phyloP scores from a whole-genome alignment of 1,140 invertebrate species.

The Drosophila sp. region DNA sequence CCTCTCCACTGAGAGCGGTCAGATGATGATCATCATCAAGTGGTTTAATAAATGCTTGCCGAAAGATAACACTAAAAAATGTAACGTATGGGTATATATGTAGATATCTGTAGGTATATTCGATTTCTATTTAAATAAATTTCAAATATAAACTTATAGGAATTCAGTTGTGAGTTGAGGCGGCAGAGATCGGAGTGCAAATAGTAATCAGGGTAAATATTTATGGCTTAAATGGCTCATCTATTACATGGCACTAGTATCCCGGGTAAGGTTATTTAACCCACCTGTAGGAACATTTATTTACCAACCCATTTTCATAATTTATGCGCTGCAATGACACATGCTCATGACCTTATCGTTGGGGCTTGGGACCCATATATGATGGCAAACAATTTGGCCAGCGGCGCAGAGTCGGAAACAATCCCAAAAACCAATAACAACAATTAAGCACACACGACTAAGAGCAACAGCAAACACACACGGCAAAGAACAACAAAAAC shows the following conservation, averaged over 20 bases:
- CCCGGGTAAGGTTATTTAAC: conserved; percentile 4
- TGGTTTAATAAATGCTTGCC: no score
- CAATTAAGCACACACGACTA: conserved; percentile 65
- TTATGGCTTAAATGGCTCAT: conserved; percentile 14
- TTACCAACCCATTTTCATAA: conserved; percentile 53
- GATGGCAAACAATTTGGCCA: conserved; percentile 44
- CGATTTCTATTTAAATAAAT: no score
- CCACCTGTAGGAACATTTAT: conserved; percentile 47
- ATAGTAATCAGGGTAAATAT: conserved; percentile 7
- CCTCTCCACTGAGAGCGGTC: no score
- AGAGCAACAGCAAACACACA: conserved; percentile 35
- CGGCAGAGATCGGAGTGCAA: background rate
- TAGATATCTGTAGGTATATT: no score
- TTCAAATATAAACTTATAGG: no score
- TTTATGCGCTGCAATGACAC: conserved; percentile 79
- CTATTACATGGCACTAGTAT: conserved; percentile 6
- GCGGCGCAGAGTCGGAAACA: conserved; percentile 45
- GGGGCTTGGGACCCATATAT: conserved; percentile 22
- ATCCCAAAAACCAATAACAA: conserved; percentile 71
- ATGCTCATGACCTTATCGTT: conserved; percentile 80
- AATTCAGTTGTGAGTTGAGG: no score
- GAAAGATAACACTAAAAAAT: no score
- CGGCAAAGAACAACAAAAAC: conserved; percentile 28
- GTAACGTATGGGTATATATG: no score
- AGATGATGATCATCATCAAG: no score